Base-by-base conservation (phyloP, 2,888 invertebrate species). In the Anoplius nigerrimus region DNA sequence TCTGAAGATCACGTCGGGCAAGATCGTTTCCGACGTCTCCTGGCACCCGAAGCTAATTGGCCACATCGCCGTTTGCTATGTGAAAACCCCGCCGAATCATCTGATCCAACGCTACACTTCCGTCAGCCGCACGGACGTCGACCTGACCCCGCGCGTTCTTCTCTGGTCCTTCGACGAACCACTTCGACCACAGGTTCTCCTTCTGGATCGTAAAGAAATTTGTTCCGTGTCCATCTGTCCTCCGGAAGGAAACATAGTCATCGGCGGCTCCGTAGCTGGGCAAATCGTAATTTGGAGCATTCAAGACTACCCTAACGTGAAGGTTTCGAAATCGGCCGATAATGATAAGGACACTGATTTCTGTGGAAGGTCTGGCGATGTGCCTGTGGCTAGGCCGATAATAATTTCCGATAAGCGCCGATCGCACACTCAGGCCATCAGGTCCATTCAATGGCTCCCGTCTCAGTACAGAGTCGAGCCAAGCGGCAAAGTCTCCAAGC, bases 251-350 rank as follows among this genome's bases (percentile, higher is more conserved):
- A 80, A 85, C 20, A 63, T 87, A 8, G 53, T 89, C 4, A 78
- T 88, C 1, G 90, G 88, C 15, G 89, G 89, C 1, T 84, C 86
- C 6, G 69, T 75, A 0, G 85, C 82, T 43, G 90, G 90, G 0
- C 88, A 86, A 62, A 75, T 89, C 15, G 71, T 87, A 5, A 43
- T 90, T 8, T 90, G 89, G 89, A 63, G 68, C 22, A 56, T 72
- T 24, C 24, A 56, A 0, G 65, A 62, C 16, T 46, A 42, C 13
- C 16, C 24, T 16, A 2, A 20, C 3, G n/a, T 18, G 5, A 18
- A 18, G n/a, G 4, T 16, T 1, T 18, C 48, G 18, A 18, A 48
- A 48, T 6, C 5, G 5, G 3, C 2, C 8, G 16, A 18, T 16
- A 16, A 16, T 15, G 13, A 13, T 11, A 1, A 60, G 13, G 18